Evolutionary conservation across 2,797 vertebrate genomes (phyloP).

Genomic region (Crocodylus rhombifer): DNA sequence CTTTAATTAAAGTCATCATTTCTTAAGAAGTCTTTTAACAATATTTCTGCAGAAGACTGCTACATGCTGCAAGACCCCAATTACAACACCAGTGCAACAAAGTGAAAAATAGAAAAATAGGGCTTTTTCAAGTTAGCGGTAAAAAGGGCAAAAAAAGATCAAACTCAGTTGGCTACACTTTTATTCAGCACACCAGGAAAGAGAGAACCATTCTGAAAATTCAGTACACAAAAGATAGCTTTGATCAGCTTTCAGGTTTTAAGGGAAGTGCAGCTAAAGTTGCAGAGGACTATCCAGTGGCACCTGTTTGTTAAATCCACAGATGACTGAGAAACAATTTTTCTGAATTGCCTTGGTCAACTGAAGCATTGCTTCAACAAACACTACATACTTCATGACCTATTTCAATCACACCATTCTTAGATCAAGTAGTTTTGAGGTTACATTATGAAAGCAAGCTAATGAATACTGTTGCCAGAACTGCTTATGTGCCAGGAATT

Average conservation of each 20-base stretch:
- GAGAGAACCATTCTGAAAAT: not conserved
- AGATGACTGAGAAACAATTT: constrained; percentile 40
- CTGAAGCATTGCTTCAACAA: constrained; percentile 22
- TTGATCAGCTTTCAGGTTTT: constrained; percentile 3
- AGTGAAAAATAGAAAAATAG: not conserved
- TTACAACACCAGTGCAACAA: not conserved
- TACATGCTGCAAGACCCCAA: not conserved
- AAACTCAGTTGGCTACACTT: constrained; percentile 8
- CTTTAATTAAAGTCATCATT: not conserved
- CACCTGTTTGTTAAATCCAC: not conserved
- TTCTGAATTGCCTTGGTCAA: constrained; percentile 10
- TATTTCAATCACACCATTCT: not conserved
- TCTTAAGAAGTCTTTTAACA: not conserved
- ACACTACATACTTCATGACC: not conserved
- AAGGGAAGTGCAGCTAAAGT: not conserved
- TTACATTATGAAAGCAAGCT: not conserved
- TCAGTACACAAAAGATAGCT: not conserved
- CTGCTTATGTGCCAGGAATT: not conserved
- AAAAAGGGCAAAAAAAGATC: constrained; percentile 4
- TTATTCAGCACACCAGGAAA: constrained; percentile 24
- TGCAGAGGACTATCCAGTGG: constrained; percentile 10
- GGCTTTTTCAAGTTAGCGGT: not conserved
- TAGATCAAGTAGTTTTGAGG: constrained; percentile 19
- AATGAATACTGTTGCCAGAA: not conserved
- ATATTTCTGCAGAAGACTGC: not conserved